A percentile compares a stretch with the other conserved stretches of the same genome.
Conservation (phyloP, 2,797 vertebrate species). For the Okamejei kenojei region DNA sequence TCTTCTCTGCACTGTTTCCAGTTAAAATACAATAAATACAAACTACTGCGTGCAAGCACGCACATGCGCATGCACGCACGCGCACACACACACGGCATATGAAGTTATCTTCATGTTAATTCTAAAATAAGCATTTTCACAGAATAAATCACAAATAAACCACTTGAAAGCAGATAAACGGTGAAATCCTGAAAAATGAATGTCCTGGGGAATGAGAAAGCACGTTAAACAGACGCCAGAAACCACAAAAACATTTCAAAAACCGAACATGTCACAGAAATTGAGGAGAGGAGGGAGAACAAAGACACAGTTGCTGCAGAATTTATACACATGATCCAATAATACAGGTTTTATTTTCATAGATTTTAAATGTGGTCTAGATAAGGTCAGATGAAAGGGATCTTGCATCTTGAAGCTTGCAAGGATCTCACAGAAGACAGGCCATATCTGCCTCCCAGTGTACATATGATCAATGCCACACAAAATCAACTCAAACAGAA, state of each 20-base stretch:
- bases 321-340: slow-evolving; percentile 32
- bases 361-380: slow-evolving; percentile 18
- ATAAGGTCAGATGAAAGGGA: slow-evolving; percentile 17
- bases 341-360: slow-evolving; percentile 31
- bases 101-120: not conserved
- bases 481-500: slow-evolving; percentile 30
- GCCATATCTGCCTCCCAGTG: not conserved
- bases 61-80: too few relatives aligned
- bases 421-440: slow-evolving; percentile 18
- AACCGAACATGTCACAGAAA: not conserved
- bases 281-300: slow-evolving; percentile 1
- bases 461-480: slow-evolving; percentile 17
- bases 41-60: too few relatives aligned
- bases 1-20: too few relatives aligned
- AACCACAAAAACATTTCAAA: not conserved
- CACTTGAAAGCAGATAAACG: not conserved
- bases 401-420: not conserved
- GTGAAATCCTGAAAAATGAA: not conserved
- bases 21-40: too few relatives aligned
- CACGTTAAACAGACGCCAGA: not conserved
- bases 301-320: not conserved
- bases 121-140: slow-evolving; percentile 19
- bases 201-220: not conserved
- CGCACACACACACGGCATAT: not conserved
- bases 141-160: not conserved